Evolutionary conservation across 2,888 invertebrate species (phyloP), one percentile per base, ranked within the genome.

Genomic region (Crematogaster levior): DNA sequence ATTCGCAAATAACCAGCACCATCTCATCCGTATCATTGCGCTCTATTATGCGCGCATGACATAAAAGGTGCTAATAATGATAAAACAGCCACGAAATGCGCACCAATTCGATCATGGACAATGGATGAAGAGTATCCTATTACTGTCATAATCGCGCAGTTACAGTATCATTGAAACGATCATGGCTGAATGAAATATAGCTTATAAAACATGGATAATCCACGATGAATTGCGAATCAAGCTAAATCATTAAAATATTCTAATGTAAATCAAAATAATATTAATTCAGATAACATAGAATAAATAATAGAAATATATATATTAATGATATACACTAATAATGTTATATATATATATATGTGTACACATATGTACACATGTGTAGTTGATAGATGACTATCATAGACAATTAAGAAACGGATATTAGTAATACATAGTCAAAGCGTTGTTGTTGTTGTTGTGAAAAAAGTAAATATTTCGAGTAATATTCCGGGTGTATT

Each of bases 41-140:
- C 84, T 86, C 82, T 86, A 89, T 90, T 87, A 85, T 87, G 66
- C 70, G 61, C 51, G 60, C 51, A 58, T 61, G 82, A 82, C 88
- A 73, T 85, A 85, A 73, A 88, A 84, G 86, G 85, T 65, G 86
- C 81, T 85, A 80, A 83, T 58, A 56, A 68, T 70, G 60, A 51
- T 85, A 83, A 86, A 86, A 81, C 81, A 60, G 68, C 79, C 81
- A 82, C 72, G 43, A 74, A 81, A 84, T 84, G 68, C 86, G 15
- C 65, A 60, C 72, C 81, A 82, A 77, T 79, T 68, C 81, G 61
- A 37, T 51, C 73, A 61, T 24, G 61, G 61, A 88, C 88, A 83
- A 88, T 88, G 81, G 74, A 37, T 61, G 68, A 18, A 53, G 46
- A 21, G 24, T 56, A n/a, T 79, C 70, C 65, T 85, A 85, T 90